These are phyloP conservation scores for Morus bassanus DNA, from an alignment of 2,797 vertebrate species.

Conservation along the genomic window DNA sequence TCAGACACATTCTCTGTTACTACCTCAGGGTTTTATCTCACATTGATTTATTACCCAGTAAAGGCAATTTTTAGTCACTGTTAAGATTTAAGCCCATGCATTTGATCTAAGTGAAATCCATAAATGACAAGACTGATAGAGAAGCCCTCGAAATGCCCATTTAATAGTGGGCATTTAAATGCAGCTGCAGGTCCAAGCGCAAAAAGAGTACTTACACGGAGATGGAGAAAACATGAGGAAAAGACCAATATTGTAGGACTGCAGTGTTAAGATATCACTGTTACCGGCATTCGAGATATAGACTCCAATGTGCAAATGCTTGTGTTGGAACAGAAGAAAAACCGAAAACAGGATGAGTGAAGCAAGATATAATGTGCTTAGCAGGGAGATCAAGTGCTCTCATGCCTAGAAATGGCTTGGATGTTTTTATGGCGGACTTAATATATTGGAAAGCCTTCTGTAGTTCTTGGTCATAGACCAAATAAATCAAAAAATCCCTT, in stretches of 20 bases:
- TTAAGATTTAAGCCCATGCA: not conserved
- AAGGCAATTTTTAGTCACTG: not conserved
- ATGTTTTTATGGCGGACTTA: constrained; percentile 16
- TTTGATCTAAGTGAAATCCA: not conserved
- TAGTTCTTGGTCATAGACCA: constrained; percentile 28
- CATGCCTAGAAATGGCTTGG: not conserved
- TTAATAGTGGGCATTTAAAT: not conserved
- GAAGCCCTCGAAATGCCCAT: not conserved
- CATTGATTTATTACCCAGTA: not conserved
- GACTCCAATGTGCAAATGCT: not conserved
- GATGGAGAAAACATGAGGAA: not conserved
- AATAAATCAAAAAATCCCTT: constrained; percentile 45
- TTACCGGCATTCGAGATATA: not conserved
- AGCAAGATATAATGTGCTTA: not conserved
- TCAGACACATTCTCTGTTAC: not conserved
- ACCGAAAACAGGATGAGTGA: not conserved
- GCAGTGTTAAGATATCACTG: not conserved
- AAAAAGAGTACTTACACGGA: not conserved
- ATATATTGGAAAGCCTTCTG: constrained; percentile 29
- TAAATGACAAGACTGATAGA: not conserved
- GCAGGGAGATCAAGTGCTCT: constrained; percentile 12
- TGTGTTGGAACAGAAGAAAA: constrained; percentile 12
- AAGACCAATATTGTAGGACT: not conserved
- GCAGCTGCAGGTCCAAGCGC: not conserved
- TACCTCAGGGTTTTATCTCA: not conserved